Evolutionary conservation across 2,113 vertebrate genomes (phyloP).

Genomic region (Otolemur garnettii): DNA sequence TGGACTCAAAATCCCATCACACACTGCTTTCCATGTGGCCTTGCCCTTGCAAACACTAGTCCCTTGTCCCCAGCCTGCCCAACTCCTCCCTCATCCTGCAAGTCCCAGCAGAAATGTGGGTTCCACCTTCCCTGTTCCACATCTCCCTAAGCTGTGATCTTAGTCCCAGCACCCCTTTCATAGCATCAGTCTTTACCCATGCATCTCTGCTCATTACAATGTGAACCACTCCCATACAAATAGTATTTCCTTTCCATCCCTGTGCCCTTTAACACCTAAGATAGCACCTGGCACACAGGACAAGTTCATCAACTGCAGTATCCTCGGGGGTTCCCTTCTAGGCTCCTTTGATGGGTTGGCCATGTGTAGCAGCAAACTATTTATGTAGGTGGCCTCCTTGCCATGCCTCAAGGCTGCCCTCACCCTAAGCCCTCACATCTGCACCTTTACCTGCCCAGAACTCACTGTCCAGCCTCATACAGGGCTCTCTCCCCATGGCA

Average conservation of each 20-base stretch:
- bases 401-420: not conserved
- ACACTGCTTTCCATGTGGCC: not conserved
- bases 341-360: not conserved
- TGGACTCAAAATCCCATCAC: not conserved
- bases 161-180: not conserved
- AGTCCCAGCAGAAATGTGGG: not conserved
- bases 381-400: not conserved
- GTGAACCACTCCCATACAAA: not conserved
- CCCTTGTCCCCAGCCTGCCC: not conserved
- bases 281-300: not conserved
- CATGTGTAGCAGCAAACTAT: not conserved
- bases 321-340: not conserved
- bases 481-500: not conserved
- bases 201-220: not conserved
- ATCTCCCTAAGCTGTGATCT: not conserved
- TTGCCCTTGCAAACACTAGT: not conserved
- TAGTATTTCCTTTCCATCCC: not conserved
- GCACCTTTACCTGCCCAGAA: not conserved
- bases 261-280: no score
- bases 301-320: not conserved
- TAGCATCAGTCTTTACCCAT: not conserved
- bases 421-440: not conserved
- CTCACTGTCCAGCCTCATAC: not conserved
- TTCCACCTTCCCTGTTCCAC: not conserved
- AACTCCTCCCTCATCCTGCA: not conserved